Evolutionary conservation across 1,140 invertebrate genomes (phyloP).

Genomic region (Kradibia gibbosae): DNA sequence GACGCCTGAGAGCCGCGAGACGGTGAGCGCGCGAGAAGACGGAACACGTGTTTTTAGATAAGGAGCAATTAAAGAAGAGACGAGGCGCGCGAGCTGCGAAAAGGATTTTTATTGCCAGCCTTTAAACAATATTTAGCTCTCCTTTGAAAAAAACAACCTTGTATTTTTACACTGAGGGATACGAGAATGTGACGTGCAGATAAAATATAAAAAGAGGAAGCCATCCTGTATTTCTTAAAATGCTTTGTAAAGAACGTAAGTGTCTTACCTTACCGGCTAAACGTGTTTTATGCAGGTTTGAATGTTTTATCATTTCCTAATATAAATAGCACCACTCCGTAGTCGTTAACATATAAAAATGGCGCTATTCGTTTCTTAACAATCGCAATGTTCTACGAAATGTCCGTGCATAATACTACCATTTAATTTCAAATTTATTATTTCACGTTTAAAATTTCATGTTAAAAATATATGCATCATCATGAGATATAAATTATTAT

Average conservation of each 20-base stretch:
- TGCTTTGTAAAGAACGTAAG: conserved; percentile 4
- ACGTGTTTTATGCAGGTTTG: neutral
- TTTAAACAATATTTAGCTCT: conserved; percentile 42
- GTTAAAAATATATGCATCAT: too few relatives aligned
- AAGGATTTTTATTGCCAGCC: conserved; percentile 54
- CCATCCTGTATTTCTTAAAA: neutral
- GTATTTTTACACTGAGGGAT: neutral
- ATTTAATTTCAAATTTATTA: too few relatives aligned
- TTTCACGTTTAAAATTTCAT: too few relatives aligned
- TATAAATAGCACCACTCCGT: neutral
- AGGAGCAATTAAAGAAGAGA: conserved; percentile 45
- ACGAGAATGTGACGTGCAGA: neutral
- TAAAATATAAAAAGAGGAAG: neutral
- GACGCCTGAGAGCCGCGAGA: neutral
- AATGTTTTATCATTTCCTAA: neutral
- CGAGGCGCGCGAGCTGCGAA: conserved; percentile 46
- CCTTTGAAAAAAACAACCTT: neutral
- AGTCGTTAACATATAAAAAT: neutral
- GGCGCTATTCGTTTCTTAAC: too few relatives aligned
- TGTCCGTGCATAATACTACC: too few relatives aligned
- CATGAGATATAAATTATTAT: too few relatives aligned
- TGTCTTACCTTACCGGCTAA: neutral
- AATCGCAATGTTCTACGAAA: too few relatives aligned
- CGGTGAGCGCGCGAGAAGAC: conserved; percentile 35
- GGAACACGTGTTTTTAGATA: conserved; percentile 49